These are phyloP conservation scores for Apistogramma diplotaenia DNA, from an alignment of 2,113 vertebrate species.

Conservation along the genomic window DNA sequence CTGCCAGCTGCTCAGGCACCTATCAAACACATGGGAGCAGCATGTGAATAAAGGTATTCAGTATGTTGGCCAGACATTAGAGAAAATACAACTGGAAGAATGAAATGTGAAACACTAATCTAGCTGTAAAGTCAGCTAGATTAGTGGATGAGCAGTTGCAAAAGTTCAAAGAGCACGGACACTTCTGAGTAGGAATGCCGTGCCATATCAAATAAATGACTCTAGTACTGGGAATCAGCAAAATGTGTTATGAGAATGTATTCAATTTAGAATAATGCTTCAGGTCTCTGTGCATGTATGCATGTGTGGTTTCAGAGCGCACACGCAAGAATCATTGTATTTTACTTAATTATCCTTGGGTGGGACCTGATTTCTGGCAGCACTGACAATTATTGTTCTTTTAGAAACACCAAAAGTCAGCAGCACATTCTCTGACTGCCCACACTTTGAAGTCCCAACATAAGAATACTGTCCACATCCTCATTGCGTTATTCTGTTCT, in stretches of 20 bases:
- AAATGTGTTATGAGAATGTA: conserved; percentile 24
- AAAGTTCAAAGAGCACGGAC: conserved; percentile 32
- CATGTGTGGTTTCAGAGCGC: neutral
- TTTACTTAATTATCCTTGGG: conserved; percentile 37
- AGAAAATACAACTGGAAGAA: conserved; percentile 41
- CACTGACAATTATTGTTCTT: conserved; percentile 39
- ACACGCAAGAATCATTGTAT: conserved; percentile 1
- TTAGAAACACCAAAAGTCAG: conserved; percentile 34
- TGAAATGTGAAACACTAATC: conserved; percentile 55
- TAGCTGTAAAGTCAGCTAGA: conserved; percentile 57
- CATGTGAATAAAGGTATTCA: conserved; percentile 41
- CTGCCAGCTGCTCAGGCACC: conserved; percentile 16
- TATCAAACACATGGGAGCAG: conserved; percentile 58
- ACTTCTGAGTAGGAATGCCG: conserved; percentile 19
- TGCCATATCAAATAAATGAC: conserved; percentile 42
- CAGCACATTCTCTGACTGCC: conserved; percentile 22
- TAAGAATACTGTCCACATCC: conserved; percentile 17
- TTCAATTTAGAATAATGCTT: conserved; percentile 17
- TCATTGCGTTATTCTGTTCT: too few relatives aligned
- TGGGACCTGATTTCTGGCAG: conserved; percentile 53
- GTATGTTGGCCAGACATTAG: conserved; percentile 61
- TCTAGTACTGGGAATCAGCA: neutral
- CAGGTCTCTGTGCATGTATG: neutral
- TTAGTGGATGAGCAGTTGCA: conserved; percentile 4
- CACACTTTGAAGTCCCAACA: conserved; percentile 10